A percentile compares a stretch with the other conserved stretches of the same genome.
These are phyloP conservation scores for Xenus cinereus DNA, from an alignment of 2,113 vertebrate species.

Conservation along the genomic window DNA sequence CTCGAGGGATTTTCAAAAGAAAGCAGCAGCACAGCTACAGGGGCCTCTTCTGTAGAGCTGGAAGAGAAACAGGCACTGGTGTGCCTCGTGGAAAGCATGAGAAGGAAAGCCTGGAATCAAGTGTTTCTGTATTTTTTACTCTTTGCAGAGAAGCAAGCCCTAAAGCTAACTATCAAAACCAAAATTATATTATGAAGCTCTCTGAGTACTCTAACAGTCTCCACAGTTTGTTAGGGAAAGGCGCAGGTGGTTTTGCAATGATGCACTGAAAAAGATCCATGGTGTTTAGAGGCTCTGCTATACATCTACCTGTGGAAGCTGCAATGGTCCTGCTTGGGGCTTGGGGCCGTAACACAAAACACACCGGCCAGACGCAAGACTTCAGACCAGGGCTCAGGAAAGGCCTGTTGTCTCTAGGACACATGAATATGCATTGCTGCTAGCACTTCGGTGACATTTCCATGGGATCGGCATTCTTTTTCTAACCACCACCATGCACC, in stretches of 20 bases:
- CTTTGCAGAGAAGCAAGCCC: neutral
- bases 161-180: neutral
- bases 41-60: neutral
- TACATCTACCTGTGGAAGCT: neutral
- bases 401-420: neutral
- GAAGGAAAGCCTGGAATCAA: neutral
- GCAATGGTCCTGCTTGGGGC: neutral
- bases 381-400: neutral
- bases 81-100: neutral
- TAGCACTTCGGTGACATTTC: neutral
- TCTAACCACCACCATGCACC: fast-evolving
- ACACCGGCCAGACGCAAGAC: neutral
- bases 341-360: neutral
- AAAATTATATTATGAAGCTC: neutral
- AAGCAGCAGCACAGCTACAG: neutral
- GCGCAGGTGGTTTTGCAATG: neutral
- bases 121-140: neutral
- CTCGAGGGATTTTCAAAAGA: neutral
- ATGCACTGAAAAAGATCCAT: neutral
- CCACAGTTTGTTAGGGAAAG: neutral
- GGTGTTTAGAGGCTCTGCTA: neutral
- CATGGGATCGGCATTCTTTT: neutral
- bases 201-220: neutral
- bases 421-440: neutral
- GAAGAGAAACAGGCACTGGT: neutral